Evolutionary conservation across 2,888 invertebrate species (phyloP).

Genomic region (Bellardia bayeri): DNA sequence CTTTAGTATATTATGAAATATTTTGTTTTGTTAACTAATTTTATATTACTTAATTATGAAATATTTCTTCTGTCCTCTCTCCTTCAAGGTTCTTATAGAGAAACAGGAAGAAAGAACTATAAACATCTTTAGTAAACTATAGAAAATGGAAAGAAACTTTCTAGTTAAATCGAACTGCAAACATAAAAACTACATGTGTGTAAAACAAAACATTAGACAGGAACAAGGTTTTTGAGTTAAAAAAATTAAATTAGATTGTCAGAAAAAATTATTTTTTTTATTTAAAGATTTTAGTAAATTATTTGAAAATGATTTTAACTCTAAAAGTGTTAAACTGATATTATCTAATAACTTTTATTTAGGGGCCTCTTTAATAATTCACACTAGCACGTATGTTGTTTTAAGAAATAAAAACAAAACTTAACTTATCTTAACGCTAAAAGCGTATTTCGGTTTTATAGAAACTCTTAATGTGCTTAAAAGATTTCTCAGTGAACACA

Average conservation of each 20-base stretch:
- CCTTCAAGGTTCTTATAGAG: conserved; percentile 25
- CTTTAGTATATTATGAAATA: conserved; percentile 5
- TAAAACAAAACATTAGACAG: conserved; percentile 8
- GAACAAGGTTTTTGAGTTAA: not conserved
- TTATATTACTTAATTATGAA: conserved; percentile 48
- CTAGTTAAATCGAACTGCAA: conserved; percentile 3
- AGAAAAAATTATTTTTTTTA: too few relatives aligned
- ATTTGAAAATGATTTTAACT: too few relatives aligned
- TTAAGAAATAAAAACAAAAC: conserved; percentile 32
- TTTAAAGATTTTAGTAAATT: too few relatives aligned
- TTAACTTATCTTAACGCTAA: conserved; percentile 42
- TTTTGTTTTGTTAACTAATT: conserved; percentile 15
- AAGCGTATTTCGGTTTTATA: conserved; percentile 36
- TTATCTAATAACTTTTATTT: too few relatives aligned
- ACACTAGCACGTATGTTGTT: conserved; percentile 11
- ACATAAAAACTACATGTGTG: not conserved
- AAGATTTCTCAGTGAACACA: conserved; percentile 15
- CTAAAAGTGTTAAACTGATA: too few relatives aligned
- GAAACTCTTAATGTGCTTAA: conserved; percentile 27
- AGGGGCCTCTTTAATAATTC: not conserved
- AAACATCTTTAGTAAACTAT: conserved; percentile 13
- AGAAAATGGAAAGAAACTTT: conserved; percentile 28
- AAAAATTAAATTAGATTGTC: too few relatives aligned
- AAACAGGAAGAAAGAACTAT: conserved; percentile 11
- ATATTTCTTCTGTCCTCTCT: not conserved